Evolutionary conservation across 2,888 invertebrate genomes (phyloP), one percentile per base, ranked within the genome.

Genomic region (Mesochorus sp.): DNA sequence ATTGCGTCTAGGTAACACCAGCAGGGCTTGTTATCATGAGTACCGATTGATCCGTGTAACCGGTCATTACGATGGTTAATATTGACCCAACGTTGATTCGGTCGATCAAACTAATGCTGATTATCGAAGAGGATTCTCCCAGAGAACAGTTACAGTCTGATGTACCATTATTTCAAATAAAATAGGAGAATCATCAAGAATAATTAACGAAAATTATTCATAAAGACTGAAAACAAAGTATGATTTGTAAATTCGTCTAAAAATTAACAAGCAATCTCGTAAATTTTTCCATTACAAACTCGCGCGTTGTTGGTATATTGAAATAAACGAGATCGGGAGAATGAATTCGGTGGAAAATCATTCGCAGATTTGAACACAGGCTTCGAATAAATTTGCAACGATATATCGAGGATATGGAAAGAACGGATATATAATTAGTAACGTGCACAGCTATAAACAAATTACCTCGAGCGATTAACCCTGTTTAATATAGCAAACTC

Each of bases 61-160:
- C 53, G 72, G 53, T 76, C 71, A 67, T 76, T 67, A 76, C 66
- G 61, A 51, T 34, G 66, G 71, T 71, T 67, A 72, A 76, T 76
- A 72, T 76, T 72, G 67, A 62, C 44, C 72, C 21, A 47, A 67
- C 72, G 67, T 67, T 67, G 72, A 72, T 67, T 62, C 61, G 66
- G 61, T 49, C 61, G 8, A 61, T 61, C 61, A 47, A 37, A n/a
- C 37, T 53, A 31, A 37, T 28, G 72, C 72, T 76, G 67, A 76
- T 76, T 76, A 66, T 53, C 53, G 34, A 28, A 39, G 28, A 19
- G 61, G n/a, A n/a, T n/a, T n/a, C n/a, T n/a, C n/a, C n/a, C n/a
- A n/a, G n/a, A n/a, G n/a, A n/a, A n/a, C n/a, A n/a, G n/a, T n/a
- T n/a, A n/a, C n/a, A n/a, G n/a, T n/a, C n/a, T n/a, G n/a, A n/a